These are phyloP conservation scores for Ectropis grisescens DNA, from an alignment of 1,140 invertebrate species.

Conservation along the genomic window DNA sequence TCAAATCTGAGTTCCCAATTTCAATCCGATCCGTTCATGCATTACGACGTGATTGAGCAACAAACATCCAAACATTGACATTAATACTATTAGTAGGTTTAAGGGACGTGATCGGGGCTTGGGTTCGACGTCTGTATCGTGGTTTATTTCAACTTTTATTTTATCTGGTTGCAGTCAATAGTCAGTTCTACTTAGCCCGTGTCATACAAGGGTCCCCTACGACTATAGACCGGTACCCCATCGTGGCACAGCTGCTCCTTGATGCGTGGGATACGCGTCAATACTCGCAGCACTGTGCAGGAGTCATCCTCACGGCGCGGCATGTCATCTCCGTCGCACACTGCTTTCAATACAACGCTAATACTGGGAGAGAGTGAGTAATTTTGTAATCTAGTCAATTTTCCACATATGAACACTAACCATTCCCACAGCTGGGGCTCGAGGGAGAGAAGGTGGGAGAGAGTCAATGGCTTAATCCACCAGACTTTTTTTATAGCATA, in stretches of 20 bases:
- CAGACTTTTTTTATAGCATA: too few species aligned
- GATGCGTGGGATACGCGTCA: constrained; percentile 39
- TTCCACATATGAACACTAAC: not conserved
- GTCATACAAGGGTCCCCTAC: constrained; percentile 44
- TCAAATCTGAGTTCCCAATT: too few species aligned
- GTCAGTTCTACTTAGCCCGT: constrained; percentile 17
- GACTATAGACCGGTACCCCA: constrained; percentile 39
- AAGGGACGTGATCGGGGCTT: too few species aligned
- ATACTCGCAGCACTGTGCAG: constrained; percentile 47
- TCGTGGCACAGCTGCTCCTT: constrained; percentile 43
- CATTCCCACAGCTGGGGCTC: too few species aligned
- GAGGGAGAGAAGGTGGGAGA: too few species aligned
- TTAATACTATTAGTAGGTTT: too few species aligned
- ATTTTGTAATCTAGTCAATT: not conserved
- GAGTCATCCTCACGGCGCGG: constrained; percentile 44
- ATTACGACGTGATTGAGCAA: too few species aligned
- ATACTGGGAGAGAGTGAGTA: constrained; percentile 43
- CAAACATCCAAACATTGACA: too few species aligned
- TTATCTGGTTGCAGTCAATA: constrained; percentile 23
- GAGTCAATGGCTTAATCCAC: too few species aligned
- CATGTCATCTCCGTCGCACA: constrained; percentile 51
- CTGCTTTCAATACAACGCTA: constrained; percentile 43
- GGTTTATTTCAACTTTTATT: too few species aligned
- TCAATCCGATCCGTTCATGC: too few species aligned
- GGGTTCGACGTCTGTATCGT: too few species aligned